Percentiles rank a stretch among this genome's conserved stretches.
phyloP scores from a whole-genome alignment of 1,140 invertebrate species.

The Arion vulgaris region DNA sequence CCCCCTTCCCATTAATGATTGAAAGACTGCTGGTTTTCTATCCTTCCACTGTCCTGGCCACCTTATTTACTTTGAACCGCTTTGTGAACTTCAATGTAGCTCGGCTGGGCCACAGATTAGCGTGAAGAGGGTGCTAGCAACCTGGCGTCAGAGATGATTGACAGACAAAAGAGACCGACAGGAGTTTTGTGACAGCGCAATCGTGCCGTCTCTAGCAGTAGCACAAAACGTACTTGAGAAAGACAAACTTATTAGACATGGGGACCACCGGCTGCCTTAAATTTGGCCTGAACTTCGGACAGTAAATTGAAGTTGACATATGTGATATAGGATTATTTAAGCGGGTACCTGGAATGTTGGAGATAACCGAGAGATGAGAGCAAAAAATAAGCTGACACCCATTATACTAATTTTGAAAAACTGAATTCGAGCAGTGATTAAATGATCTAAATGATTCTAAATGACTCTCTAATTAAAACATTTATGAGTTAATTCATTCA shows the following conservation, averaged over 20 bases:
- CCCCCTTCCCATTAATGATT: not conserved
- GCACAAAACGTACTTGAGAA: not conserved
- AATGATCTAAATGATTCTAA: not conserved
- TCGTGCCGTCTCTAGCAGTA: not conserved
- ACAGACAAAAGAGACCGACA: not conserved
- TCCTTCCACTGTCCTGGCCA: not conserved
- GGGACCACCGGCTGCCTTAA: not conserved
- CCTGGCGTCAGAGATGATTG: slow-evolving; percentile 1
- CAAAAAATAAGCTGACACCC: not conserved
- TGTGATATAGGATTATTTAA: not conserved
- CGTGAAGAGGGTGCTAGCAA: not conserved
- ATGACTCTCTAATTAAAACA: too few relatives aligned
- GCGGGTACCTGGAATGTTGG: not conserved
- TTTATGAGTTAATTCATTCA: too few relatives aligned
- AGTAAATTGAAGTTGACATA: slow-evolving; percentile 1
- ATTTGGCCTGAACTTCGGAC: not conserved
- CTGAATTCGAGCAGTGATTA: not conserved
- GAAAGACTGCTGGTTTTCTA: not conserved
- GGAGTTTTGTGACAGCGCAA: not conserved
- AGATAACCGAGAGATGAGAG: not conserved
- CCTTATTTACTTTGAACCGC: not conserved
- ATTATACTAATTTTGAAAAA: not conserved
- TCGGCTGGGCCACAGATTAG: not conserved
- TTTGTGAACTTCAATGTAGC: not conserved
- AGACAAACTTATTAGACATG: not conserved